Base-by-base conservation (phyloP, 2,888 invertebrate genomes). In the Subacronicta megacephala region DNA sequence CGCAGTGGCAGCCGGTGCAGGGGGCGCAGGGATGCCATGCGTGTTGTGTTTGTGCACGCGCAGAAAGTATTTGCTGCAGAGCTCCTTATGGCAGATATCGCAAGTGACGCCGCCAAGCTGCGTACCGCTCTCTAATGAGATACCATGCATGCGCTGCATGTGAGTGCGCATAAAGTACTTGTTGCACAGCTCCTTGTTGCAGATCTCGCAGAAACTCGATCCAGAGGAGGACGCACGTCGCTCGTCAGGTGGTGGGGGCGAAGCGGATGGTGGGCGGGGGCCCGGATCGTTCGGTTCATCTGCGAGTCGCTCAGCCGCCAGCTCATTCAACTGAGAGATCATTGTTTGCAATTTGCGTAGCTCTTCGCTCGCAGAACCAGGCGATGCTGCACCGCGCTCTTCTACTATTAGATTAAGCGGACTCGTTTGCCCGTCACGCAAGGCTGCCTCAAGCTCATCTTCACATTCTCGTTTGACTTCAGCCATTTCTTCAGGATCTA, bases 141-240 rank as follows among this genome's bases (percentile, higher is more conserved):
- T 98, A 40, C 98, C 98, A 90, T 98, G 99, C 98, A 99, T 99
- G 86, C 99, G 97, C 85, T 99, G 97, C 98, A 99, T 99, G 94
- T 99, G 99, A 1, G 99, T 99, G 88, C 99, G 98, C 97, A 99
- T 98, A 91, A 99, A 99, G 89, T 99, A 99, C 90, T 99, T 99
- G 95, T 99, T 99, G 95, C 99, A 99, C 76, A 99, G 94, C 92
- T 99, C 99, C 91, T 99, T 99, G 94, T 99, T 99, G 92, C 99
- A 99, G 68, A 99, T 98, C 87, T 99, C 99, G 88, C 99, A 99
- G 88, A 98, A 98, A 82, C 98, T 98, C 63, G 97, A 97, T 1
- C 97, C 92, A 15, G 90, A 89, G 0, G 96, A 95, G 37, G 95
- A 90, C 33, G 95, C 93, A 40, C 96, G 94, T n/a, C 94, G 89